Percentiles rank a stretch among this genome's conserved stretches.
Evolutionary conservation across 2,888 invertebrate genomes (phyloP).

Genomic region (Colostygia pectinataria): DNA sequence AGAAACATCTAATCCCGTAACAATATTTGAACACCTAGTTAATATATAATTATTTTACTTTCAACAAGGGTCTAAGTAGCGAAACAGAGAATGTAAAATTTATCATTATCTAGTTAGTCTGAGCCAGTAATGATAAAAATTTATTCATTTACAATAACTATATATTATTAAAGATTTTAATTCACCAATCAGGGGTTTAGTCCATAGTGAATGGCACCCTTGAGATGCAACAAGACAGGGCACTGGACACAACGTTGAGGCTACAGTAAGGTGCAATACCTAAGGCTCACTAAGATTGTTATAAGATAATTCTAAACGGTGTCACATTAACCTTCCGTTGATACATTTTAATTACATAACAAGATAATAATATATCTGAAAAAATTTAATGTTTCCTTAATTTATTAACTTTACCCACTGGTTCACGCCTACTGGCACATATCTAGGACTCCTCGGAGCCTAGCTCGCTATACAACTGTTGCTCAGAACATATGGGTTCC

Average conservation of each 20-base stretch:
- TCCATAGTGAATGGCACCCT: slow-evolving; percentile 42
- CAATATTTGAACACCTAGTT: slow-evolving; percentile 79
- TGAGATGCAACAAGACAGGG: slow-evolving; percentile 23
- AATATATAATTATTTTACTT: slow-evolving; percentile 67
- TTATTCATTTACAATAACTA: slow-evolving; percentile 79
- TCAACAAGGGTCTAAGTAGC: slow-evolving; percentile 79
- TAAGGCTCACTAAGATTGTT: slow-evolving; percentile 76
- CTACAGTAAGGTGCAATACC: slow-evolving; percentile 69
- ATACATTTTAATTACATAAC: slow-evolving; percentile 83
- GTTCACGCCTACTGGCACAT: slow-evolving; percentile 72
- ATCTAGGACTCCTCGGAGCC: slow-evolving; percentile 58
- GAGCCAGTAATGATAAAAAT: slow-evolving; percentile 78
- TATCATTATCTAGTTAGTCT: slow-evolving; percentile 59
- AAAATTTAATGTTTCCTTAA: slow-evolving; percentile 81
- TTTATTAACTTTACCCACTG: slow-evolving; percentile 79
- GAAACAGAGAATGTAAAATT: slow-evolving; percentile 71
- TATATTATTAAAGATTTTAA: slow-evolving; percentile 65
- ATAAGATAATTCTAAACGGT: slow-evolving; percentile 68
- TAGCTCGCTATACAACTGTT: slow-evolving; percentile 56
- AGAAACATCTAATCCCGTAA: slow-evolving; percentile 80
- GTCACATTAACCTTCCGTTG: slow-evolving; percentile 68
- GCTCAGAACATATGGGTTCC: slow-evolving; percentile 66
- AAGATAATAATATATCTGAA: slow-evolving; percentile 84
- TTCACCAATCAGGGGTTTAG: slow-evolving; percentile 63
- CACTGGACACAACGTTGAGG: slow-evolving; percentile 48